Evolutionary conservation across 2,888 invertebrate genomes (phyloP), one percentile per base, ranked within the genome.

Genomic region (Litoditis marina): DNA sequence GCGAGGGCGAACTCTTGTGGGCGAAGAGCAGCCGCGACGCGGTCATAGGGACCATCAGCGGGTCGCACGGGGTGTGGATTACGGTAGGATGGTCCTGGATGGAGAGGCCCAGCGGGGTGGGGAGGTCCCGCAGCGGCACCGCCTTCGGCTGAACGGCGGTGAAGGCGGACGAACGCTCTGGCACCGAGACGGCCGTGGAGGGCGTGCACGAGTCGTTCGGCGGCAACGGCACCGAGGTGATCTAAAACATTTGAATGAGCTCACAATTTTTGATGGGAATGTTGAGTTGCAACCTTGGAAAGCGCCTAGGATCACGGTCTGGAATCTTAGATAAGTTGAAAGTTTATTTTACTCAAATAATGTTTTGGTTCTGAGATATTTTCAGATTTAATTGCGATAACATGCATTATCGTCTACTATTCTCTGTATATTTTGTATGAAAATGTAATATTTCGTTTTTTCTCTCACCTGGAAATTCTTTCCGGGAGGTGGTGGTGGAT

Each of bases 401-500:
- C n/a, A n/a, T n/a, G n/a, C n/a, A n/a, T n/a, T n/a, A n/a, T n/a
- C n/a, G n/a, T n/a, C n/a, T n/a, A n/a, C n/a, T n/a, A n/a, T n/a
- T n/a, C n/a, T n/a, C n/a, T n/a, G n/a, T n/a, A n/a, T n/a, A n/a
- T n/a, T n/a, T n/a, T n/a, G n/a, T n/a, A n/a, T n/a, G n/a, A n/a
- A n/a, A n/a, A n/a, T n/a, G n/a, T n/a, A n/a, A n/a, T n/a, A n/a
- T n/a, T n/a, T n/a, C n/a, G n/a, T n/a, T n/a, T n/a, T 34, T 11
- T 28, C 13, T 13, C 46, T 50, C 34, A 77, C 75, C 69, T 76
- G 74, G 63, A 71, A 73, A 58, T 74, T 74, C 42, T 69, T 67
- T 34, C 76, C 77, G 25, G 71, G 68, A 2, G 77, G 77, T n/a
- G 76, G 76, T 54, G 77, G 70, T 32, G 77, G 77, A 32, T 68